Evolutionary conservation across 2,113 vertebrate genomes (phyloP).

Genomic region (Agelaius tricolor): DNA sequence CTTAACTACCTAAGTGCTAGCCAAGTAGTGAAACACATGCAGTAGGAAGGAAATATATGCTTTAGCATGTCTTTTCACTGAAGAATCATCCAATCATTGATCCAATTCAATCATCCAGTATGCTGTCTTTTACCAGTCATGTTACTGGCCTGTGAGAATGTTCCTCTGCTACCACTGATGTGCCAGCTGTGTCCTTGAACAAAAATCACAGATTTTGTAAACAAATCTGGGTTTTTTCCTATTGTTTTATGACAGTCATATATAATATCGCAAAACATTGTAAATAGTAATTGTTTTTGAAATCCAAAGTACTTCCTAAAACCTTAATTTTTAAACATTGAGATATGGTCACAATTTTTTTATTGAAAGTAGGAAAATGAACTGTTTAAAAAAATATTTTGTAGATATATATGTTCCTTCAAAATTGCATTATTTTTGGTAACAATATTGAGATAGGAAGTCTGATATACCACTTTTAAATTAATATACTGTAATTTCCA

Average conservation of each 20-base stretch:
- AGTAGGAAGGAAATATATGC: not conserved
- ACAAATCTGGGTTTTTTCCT: not conserved
- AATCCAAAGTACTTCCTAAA: not conserved
- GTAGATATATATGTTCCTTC: not conserved
- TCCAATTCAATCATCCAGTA: not conserved
- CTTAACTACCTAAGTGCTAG: not conserved
- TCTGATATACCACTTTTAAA: not conserved
- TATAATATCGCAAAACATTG: not conserved
- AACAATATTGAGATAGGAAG: not conserved
- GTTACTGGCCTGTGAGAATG: not conserved
- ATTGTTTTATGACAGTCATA: not conserved
- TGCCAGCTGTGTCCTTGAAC: not conserved
- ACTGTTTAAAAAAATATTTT: not conserved
- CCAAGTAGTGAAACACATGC: not conserved
- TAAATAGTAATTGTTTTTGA: not conserved
- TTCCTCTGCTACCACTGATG: not conserved
- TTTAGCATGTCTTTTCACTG: not conserved
- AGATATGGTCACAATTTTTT: not conserved
- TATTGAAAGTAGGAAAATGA: not conserved
- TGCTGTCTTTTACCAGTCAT: not conserved
- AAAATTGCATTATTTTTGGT: not conserved
- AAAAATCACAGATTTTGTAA: not conserved
- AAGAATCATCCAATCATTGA: not conserved
- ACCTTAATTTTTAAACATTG: not conserved
- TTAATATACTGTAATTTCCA: not conserved